These are phyloP conservation scores for Stenchaetothrips biformis DNA, from an alignment of 2,888 invertebrate species.

Conservation along the genomic window DNA sequence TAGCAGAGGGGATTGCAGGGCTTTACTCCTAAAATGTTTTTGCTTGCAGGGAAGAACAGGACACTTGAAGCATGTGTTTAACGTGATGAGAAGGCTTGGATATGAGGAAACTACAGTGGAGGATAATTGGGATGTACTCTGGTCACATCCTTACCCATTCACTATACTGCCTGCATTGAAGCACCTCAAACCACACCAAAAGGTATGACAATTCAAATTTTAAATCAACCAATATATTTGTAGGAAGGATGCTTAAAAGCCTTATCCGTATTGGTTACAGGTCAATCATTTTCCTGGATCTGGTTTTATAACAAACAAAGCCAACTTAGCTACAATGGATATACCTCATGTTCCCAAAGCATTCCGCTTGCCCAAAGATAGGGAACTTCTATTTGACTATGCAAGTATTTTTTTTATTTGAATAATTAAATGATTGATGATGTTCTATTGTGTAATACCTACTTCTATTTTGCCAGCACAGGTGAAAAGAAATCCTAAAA, in stretches of 20 bases:
- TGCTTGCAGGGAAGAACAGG: constrained; percentile 54
- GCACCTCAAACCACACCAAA: constrained; percentile 65
- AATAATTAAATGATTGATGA: neutral
- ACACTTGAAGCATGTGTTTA: constrained; percentile 73
- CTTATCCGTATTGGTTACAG: constrained; percentile 39
- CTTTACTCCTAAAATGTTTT: neutral
- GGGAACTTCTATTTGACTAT: constrained; percentile 64
- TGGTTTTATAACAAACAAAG: constrained; percentile 89
- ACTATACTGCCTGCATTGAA: constrained; percentile 53
- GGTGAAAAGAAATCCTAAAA: constrained; percentile 59
- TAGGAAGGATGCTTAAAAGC: neutral
- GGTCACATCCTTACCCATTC: constrained; percentile 94
- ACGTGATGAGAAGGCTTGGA: constrained; percentile 70
- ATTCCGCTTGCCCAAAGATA: constrained; percentile 77
- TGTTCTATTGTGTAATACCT: neutral
- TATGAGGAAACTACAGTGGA: constrained; percentile 54
- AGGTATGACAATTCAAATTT: constrained; percentile 42
- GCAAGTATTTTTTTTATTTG: constrained; percentile 43
- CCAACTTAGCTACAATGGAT: constrained; percentile 74
- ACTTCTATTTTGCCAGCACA: constrained; percentile 37
- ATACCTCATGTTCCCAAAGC: constrained; percentile 78
- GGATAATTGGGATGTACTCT: constrained; percentile 77
- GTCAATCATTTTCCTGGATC: constrained; percentile 94
- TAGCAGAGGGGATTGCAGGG: neutral
- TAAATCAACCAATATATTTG: neutral